Percentiles rank a stretch among this genome's conserved stretches.
These are phyloP conservation scores for Smithornis capensis DNA, from an alignment of 2,113 vertebrate genomes.

Conservation along the genomic window DNA sequence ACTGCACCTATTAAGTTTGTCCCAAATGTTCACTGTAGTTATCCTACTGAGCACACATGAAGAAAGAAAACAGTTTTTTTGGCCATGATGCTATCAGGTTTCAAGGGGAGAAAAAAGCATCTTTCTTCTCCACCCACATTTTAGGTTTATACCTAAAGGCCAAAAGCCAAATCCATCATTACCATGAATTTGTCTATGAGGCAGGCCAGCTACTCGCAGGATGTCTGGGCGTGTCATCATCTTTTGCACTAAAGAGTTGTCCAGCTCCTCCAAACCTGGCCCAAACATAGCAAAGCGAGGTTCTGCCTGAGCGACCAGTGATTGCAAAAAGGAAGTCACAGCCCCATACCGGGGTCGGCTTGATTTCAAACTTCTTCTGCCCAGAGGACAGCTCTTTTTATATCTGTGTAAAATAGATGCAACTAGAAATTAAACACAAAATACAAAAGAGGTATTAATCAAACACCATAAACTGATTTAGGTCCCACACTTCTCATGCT, in stretches of 20 bases:
- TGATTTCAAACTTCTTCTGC: conserved; percentile 77
- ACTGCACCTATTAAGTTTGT: background rate
- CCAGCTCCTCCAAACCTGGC: conserved; percentile 90
- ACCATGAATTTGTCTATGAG: conserved; percentile 90
- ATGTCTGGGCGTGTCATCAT: conserved; percentile 86
- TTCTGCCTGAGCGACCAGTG: conserved; percentile 80
- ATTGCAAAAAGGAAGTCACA: conserved; percentile 87
- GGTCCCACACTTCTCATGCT: background rate
- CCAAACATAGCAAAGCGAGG: conserved; percentile 95
- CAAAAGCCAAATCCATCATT: conserved; percentile 3
- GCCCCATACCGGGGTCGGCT: conserved; percentile 73
- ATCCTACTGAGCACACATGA: background rate
- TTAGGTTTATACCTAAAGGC: background rate
- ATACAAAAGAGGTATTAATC: background rate
- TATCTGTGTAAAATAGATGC: conserved; percentile 79
- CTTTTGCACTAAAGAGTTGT: conserved; percentile 85
- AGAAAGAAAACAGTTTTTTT: background rate
- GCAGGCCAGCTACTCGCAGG: conserved; percentile 80
- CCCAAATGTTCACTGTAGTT: background rate
- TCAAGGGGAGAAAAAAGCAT: background rate
- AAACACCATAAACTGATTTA: background rate
- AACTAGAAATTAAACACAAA: conserved; percentile 55
- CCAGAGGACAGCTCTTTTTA: conserved; percentile 82
- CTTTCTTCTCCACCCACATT: fast-evolving
- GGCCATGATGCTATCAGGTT: background rate